Base-by-base conservation (phyloP, 2,797 vertebrate genomes). In the Enteromius argenteus region DNA sequence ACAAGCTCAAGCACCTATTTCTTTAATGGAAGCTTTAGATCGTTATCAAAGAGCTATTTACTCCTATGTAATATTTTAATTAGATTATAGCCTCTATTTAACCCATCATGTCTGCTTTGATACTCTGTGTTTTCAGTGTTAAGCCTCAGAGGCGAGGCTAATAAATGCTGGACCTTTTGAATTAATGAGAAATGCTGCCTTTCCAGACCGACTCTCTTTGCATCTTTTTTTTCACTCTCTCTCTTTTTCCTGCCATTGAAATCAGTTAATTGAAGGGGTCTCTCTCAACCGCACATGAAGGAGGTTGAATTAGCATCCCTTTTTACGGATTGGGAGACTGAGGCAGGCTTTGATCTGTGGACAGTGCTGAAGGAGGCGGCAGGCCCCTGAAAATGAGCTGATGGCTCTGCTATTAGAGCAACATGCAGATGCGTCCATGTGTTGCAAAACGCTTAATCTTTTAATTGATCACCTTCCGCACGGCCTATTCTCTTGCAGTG, bases 11-110 rank as follows among this genome's bases (percentile, higher is more conserved):
- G 96, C 94, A 94, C 94, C 96, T 93, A 95, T 96, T 96, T 96
- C 94, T 96, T 94, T 96, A 97, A 97, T 97, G 96, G 95, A 97
- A 96, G 95, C 95, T 96, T 97, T 93, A 96, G 96, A 96, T 97
- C 95, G 95, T 97, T 97, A 98, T 99, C 97, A 99, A 99, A 99
- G 98, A 96, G 94, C 97, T 96, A 96, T 99, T 99, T 99, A 96
- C 95, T 95, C 92, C 89, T 94, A 95, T 96, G 96, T 97, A 97
- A 97, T 97, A 97, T 98, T 98, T 96, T 99, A 99, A 99, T 99
- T 97, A 97, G 97, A 98, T 97, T 97, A 97, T 96, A 95, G 96
- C 96, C 96, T 97, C 97, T 96, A 98, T 99, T 99, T 99, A 99
- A 99, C 97, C 97, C 97, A 98, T 99, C 97, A 97, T 93, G 94